Conservation (phyloP, 1,140 invertebrate genomes). For the Ceratosolen solmsi region DNA sequence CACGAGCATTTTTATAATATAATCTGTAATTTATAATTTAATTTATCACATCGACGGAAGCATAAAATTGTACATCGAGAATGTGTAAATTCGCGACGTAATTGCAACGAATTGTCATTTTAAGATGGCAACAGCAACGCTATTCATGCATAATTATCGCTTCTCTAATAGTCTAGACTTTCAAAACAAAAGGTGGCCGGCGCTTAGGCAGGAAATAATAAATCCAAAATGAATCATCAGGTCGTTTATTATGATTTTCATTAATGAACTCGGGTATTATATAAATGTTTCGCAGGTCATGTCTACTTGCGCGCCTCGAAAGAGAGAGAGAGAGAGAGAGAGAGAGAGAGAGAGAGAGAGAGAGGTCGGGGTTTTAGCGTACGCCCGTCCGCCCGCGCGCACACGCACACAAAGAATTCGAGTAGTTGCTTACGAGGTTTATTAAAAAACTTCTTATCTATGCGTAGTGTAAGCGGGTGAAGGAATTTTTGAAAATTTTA, state of each 20-base stretch:
- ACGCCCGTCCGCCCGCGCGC: not conserved
- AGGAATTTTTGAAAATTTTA: not conserved
- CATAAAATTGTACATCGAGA: not conserved
- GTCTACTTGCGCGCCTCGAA: not conserved
- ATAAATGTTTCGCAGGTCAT: not conserved
- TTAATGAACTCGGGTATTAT: not conserved
- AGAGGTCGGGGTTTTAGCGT: not conserved
- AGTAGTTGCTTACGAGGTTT: not conserved
- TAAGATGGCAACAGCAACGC: not conserved
- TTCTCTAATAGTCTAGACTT: not conserved
- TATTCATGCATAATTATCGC: not conserved
- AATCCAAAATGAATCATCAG: conserved; percentile 32
- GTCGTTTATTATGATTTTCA: conserved; percentile 10
- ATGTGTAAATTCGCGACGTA: not conserved
- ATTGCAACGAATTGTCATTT: conserved; percentile 33
- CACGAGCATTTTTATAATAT: conserved; percentile 3
- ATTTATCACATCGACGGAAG: not conserved
- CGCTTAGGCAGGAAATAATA: conserved; percentile 17
- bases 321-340: too few species aligned
- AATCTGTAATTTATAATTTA: conserved; percentile 24
- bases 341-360: too few species aligned
- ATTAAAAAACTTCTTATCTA: conserved; percentile 31
- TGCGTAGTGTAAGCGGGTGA: not conserved
- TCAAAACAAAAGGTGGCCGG: conserved; percentile 5
- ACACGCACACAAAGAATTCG: not conserved